A percentile compares a stretch with the other conserved stretches of the same genome.
These are phyloP conservation scores for Muraenolepis orangiensis DNA, from an alignment of 2,797 vertebrate genomes.

Conservation along the genomic window DNA sequence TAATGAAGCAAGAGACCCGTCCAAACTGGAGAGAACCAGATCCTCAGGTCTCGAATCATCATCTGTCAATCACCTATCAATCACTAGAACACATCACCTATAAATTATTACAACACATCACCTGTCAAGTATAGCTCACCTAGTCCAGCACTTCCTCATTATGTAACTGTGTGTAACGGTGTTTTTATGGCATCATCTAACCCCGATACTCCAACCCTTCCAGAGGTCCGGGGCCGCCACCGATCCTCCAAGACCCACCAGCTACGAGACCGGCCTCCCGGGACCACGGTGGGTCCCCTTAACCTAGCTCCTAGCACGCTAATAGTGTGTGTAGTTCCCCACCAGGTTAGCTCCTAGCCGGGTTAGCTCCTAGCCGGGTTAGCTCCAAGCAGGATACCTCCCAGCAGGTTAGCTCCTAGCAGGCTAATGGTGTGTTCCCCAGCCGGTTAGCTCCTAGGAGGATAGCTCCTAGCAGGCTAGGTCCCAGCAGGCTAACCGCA, in stretches of 20 bases:
- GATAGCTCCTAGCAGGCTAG: too few species aligned
- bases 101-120: background rate
- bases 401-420: too few species aligned
- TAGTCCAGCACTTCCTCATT: too few species aligned
- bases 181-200: background rate
- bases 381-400: too few species aligned
- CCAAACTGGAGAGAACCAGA: slow-evolving; percentile 72
- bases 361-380: too few species aligned
- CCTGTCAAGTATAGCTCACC: background rate
- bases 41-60: slow-evolving; percentile 40
- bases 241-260: slow-evolving; percentile 76
- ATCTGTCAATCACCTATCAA: background rate
- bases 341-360: too few species aligned
- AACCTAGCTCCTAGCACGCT: too few species aligned
- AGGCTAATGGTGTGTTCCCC: too few species aligned
- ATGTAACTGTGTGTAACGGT: background rate
- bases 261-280: slow-evolving; percentile 75
- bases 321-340: too few species aligned
- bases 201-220: slow-evolving; percentile 4
- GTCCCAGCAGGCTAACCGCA: too few species aligned
- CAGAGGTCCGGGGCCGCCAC: slow-evolving; percentile 81
- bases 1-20: slow-evolving; percentile 76
- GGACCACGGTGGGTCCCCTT: slow-evolving; percentile 60
- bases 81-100: background rate
- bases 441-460: too few species aligned